A percentile compares a stretch with the other conserved stretches of the same genome.
phyloP scores from a whole-genome alignment of 2,888 invertebrate genomes.

The Acrobasis repandana region DNA sequence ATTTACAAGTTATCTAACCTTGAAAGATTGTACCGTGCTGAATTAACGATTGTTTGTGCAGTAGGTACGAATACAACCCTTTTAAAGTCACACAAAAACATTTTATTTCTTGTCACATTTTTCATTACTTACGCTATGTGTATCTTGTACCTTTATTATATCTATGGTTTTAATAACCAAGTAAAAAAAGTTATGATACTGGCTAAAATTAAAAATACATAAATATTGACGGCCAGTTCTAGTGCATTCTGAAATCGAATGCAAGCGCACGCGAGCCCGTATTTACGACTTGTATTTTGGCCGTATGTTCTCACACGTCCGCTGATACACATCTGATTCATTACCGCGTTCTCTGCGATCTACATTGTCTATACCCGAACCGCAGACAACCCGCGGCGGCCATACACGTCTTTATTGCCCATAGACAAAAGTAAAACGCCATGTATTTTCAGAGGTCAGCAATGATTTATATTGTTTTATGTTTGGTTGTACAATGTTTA shows the following conservation, averaged over 20 bases:
- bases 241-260: slow-evolving; percentile 36
- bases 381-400: slow-evolving; percentile 41
- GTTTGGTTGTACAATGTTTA: not conserved
- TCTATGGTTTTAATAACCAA: no score
- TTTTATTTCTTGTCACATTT: no score
- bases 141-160: no score
- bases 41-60: no score
- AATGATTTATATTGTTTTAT: slow-evolving; percentile 33
- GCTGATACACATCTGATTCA: slow-evolving; percentile 81
- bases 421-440: slow-evolving; percentile 35
- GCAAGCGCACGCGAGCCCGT: slow-evolving; percentile 73
- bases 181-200: not conserved
- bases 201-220: not conserved
- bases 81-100: no score
- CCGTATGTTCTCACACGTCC: slow-evolving; percentile 82
- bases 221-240: slow-evolving; percentile 43
- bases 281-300: slow-evolving; percentile 80
- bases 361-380: slow-evolving; percentile 57
- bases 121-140: no score
- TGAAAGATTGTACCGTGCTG: no score
- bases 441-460: slow-evolving; percentile 33
- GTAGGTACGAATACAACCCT: no score
- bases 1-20: no score
- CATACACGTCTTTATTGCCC: slow-evolving; percentile 46
- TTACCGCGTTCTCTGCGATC: slow-evolving; percentile 66